A percentile compares a stretch with the other conserved stretches of the same genome.
Conservation (phyloP, 2,888 invertebrate species). For the Aelia acuminata region DNA sequence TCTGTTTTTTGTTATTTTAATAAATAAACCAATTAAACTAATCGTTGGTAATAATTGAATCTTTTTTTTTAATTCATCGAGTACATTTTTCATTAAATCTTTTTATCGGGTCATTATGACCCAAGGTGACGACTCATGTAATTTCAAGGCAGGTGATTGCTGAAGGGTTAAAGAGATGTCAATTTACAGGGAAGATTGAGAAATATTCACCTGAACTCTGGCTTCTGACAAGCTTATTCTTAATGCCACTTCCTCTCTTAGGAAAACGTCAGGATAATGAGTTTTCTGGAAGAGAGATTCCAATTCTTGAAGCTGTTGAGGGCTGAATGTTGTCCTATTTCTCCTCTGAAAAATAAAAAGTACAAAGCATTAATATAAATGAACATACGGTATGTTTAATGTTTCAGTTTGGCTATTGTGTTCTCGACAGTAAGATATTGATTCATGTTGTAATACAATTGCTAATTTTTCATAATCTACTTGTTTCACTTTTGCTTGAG, state of each 20-base stretch:
- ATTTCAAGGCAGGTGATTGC: too few relatives aligned
- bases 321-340: conserved; percentile 94
- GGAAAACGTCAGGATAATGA: conserved; percentile 91
- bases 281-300: conserved; percentile 95
- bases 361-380: background rate
- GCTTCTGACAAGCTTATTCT: conserved; percentile 93
- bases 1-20: too few relatives aligned
- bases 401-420: background rate
- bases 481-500: too few relatives aligned
- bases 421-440: background rate
- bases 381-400: background rate
- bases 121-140: too few relatives aligned
- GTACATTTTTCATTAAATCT: too few relatives aligned
- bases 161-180: too few relatives aligned
- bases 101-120: too few relatives aligned
- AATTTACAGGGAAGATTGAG: background rate
- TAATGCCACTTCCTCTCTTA: conserved; percentile 91
- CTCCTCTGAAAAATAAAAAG: conserved; percentile 77
- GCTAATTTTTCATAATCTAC: too few relatives aligned
- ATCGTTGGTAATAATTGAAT: too few relatives aligned
- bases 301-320: conserved; percentile 91
- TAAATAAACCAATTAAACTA: too few relatives aligned
- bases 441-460: too few relatives aligned
- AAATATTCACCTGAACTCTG: conserved; percentile 82
- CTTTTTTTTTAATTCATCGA: too few relatives aligned